Evolutionary conservation across 2,888 invertebrate species (phyloP).

Genomic region (Meganola albula): DNA sequence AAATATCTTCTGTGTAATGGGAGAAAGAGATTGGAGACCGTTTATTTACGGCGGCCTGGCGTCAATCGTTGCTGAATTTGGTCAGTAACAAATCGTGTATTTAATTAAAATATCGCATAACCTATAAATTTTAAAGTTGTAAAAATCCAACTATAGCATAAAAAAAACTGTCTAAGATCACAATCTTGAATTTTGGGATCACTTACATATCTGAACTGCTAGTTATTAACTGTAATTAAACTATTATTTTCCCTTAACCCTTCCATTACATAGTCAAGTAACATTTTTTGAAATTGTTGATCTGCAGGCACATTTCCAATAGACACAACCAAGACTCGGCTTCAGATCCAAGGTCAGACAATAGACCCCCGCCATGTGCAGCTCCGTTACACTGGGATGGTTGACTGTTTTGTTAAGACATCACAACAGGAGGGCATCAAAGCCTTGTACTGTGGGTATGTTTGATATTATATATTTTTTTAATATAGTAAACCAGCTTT

Average conservation of each 20-base stretch:
- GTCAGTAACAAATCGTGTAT: slow-evolving; percentile 80
- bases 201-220: too few relatives aligned
- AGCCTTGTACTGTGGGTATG: slow-evolving; percentile 85
- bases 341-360: slow-evolving; percentile 96
- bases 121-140: too few relatives aligned
- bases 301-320: slow-evolving; percentile 94
- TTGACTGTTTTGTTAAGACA: slow-evolving; percentile 92
- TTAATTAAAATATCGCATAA: too few relatives aligned
- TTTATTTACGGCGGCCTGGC: slow-evolving; percentile 96
- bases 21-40: slow-evolving; percentile 92
- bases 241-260: too few relatives aligned
- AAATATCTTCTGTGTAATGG: slow-evolving; percentile 76
- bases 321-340: slow-evolving; percentile 95
- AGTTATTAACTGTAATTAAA: too few relatives aligned
- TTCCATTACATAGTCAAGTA: too few relatives aligned
- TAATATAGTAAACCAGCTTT: too few relatives aligned
- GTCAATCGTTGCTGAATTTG: slow-evolving; percentile 95
- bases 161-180: too few relatives aligned
- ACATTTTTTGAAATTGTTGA: too few relatives aligned
- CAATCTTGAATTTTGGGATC: too few relatives aligned
- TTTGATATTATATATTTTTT: too few relatives aligned
- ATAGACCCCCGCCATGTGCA: slow-evolving; percentile 85
- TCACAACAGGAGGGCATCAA: slow-evolving; percentile 90
- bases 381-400: slow-evolving; percentile 92
- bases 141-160: too few relatives aligned